Evolutionary conservation across 2,797 vertebrate genomes (phyloP).

Genomic region (Serranus cabrilla): DNA sequence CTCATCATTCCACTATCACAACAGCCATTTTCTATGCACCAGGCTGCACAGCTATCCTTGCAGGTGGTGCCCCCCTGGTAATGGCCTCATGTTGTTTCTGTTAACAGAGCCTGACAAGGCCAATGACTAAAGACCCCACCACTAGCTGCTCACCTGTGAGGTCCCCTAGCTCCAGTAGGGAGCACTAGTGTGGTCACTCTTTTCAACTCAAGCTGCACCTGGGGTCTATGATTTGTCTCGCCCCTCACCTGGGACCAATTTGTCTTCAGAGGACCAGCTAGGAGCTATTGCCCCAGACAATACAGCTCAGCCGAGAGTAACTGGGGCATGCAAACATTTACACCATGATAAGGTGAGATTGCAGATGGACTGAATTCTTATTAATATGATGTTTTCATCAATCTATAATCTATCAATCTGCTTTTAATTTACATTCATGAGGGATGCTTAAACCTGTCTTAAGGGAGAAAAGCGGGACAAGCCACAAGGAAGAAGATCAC

Average conservation of each 20-base stretch:
- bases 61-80: neutral
- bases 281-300: slow-evolving; percentile 23
- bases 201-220: slow-evolving; percentile 4
- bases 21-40: neutral
- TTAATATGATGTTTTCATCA: slow-evolving; percentile 33
- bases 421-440: slow-evolving; percentile 57
- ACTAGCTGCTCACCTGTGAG: neutral
- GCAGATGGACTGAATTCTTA: slow-evolving; percentile 10
- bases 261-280: slow-evolving; percentile 16
- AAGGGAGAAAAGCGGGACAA: slow-evolving; percentile 14
- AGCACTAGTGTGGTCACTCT: slow-evolving; percentile 4
- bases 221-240: slow-evolving; percentile 16
- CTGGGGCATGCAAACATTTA: neutral
- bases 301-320: slow-evolving; percentile 6
- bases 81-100: neutral
- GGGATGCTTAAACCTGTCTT: slow-evolving; percentile 24
- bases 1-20: neutral
- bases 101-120: slow-evolving; percentile 1
- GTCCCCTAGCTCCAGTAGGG: neutral
- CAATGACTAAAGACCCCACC: neutral
- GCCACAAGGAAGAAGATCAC: slow-evolving; percentile 21
- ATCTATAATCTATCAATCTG: slow-evolving; percentile 19
- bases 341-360: slow-evolving; percentile 13
- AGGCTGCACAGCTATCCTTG: neutral
- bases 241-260: slow-evolving; percentile 22